Conservation (phyloP, 1,140 invertebrate genomes). For the Agraylea sexmaculata region DNA sequence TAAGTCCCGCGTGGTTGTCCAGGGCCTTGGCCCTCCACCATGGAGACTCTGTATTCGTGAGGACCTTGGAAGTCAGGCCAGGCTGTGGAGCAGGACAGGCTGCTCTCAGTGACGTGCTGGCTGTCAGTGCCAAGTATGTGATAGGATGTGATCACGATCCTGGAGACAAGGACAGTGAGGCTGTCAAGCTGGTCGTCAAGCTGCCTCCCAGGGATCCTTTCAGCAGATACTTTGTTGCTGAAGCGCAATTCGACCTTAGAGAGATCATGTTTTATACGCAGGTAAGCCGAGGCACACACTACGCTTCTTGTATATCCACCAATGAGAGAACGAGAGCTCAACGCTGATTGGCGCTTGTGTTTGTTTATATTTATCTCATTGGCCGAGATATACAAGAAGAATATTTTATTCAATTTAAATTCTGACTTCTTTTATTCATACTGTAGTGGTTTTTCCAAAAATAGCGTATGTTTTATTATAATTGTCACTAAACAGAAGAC, state of each 20-base stretch:
- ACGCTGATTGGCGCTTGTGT: no score
- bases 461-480: no score
- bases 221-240: slow-evolving; percentile 62
- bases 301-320: no score
- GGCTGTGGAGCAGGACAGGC: slow-evolving; percentile 29
- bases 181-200: slow-evolving; percentile 53
- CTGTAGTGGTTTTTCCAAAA: no score
- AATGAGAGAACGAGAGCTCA: no score
- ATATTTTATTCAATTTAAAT: no score
- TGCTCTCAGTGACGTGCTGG: slow-evolving; percentile 47
- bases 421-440: no score
- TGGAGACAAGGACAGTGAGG: slow-evolving; percentile 1
- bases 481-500: no score
- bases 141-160: not conserved
- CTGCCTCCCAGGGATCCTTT: slow-evolving; percentile 62
- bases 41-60: slow-evolving; percentile 29
- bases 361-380: no score
- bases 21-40: slow-evolving; percentile 44
- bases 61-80: slow-evolving; percentile 34
- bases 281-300: no score
- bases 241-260: slow-evolving; percentile 68
- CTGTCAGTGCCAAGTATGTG: slow-evolving; percentile 41
- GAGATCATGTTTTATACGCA: slow-evolving; percentile 76
- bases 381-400: no score
- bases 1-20: slow-evolving; percentile 48